phyloP scores from a whole-genome alignment of 1,140 invertebrate species.

The Cylas formicarius region DNA sequence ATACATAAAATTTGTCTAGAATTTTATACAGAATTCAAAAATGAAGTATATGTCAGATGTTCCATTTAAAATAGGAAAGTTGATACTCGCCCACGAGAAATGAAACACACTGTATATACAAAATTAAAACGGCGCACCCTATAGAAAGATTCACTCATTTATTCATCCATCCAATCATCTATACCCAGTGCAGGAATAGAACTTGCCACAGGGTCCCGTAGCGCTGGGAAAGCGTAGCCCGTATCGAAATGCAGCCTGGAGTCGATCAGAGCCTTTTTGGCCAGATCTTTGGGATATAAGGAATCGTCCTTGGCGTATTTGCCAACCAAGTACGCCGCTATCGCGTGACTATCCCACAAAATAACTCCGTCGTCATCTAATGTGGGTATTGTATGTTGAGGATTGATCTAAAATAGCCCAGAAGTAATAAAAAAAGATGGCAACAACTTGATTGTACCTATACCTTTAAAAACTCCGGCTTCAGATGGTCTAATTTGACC shows the following conservation, averaged over 20 bases:
- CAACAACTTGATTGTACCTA: constrained; percentile 1
- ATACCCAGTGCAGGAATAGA: too few relatives aligned
- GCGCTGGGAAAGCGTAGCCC: constrained; percentile 31
- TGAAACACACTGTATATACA: too few relatives aligned
- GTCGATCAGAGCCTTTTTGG: constrained; percentile 48
- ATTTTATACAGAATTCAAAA: too few relatives aligned
- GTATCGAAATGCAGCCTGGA: constrained; percentile 46
- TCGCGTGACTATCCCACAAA: constrained; percentile 54
- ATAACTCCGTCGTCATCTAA: constrained; percentile 57
- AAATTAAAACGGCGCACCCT: too few relatives aligned
- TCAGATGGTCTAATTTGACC: constrained; percentile 55
- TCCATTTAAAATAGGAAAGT: too few relatives aligned
- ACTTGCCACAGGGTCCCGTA: too few relatives aligned
- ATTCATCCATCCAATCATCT: too few relatives aligned
- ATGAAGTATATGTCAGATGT: too few relatives aligned
- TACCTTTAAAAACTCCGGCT: constrained; percentile 47
- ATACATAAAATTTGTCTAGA: too few relatives aligned
- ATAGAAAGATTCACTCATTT: too few relatives aligned
- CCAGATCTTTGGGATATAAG: constrained; percentile 52
- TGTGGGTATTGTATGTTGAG: constrained; percentile 61
- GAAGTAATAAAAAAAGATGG: not conserved
- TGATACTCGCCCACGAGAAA: too few relatives aligned
- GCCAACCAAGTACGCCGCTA: constrained; percentile 49
- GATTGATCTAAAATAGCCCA: constrained; percentile 55
- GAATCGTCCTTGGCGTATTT: constrained; percentile 51